Conservation (phyloP, 1,140 invertebrate species). For the Mya arenaria region DNA sequence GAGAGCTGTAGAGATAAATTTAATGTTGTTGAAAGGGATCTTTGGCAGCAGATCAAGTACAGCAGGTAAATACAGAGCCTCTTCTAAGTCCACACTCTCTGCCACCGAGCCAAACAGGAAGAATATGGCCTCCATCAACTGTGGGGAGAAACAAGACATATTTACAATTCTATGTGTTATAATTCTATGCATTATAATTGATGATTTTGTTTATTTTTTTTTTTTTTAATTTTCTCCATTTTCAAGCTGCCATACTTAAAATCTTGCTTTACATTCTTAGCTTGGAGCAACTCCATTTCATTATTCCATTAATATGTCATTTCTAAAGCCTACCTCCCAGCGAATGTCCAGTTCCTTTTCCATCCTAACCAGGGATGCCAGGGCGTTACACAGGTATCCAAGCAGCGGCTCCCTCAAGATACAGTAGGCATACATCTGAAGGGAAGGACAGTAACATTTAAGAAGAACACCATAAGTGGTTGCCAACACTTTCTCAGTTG, state of each 20-base stretch:
- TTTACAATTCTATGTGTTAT: no score
- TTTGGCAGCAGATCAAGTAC: conserved; percentile 86
- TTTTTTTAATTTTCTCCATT: no score
- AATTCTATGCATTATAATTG: no score
- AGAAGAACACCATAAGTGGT: no score
- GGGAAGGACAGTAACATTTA: no score
- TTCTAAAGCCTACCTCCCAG: conserved; percentile 81
- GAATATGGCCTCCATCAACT: conserved; percentile 89
- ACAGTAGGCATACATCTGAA: conserved; percentile 91
- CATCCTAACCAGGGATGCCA: conserved; percentile 77
- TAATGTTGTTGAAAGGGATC: conserved; percentile 85
- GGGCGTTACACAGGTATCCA: conserved; percentile 84
- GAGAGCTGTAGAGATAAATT: conserved; percentile 87
- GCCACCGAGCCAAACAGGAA: conserved; percentile 91
- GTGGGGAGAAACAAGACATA: conserved; percentile 58
- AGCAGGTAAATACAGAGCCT: conserved; percentile 85
- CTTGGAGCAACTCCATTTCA: no score
- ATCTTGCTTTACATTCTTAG: no score
- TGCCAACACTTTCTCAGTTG: no score
- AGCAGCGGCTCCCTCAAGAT: conserved; percentile 88
- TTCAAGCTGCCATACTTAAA: no score
- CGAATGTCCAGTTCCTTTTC: conserved; percentile 79
- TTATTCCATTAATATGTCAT: background rate
- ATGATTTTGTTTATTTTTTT: no score
- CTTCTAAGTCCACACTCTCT: conserved; percentile 87